phyloP scores from a whole-genome alignment of 1,140 invertebrate genomes.

The Eurosta solidaginis region DNA sequence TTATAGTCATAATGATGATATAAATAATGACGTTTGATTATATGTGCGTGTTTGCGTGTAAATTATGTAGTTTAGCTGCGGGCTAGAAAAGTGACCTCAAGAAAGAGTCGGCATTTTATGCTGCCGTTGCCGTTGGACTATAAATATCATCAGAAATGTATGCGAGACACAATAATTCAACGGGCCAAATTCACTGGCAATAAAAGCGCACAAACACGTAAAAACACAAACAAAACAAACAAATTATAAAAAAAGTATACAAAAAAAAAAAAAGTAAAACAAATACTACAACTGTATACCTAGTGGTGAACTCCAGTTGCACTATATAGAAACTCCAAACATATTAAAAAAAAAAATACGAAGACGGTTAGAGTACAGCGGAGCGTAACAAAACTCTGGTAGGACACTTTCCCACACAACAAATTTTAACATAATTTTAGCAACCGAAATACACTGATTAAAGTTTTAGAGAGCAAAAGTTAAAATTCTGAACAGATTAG shows the following conservation, averaged over 20 bases:
- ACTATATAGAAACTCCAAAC: no score
- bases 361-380: no score
- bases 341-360: no score
- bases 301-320: no score
- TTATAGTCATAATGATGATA: neutral
- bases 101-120: neutral
- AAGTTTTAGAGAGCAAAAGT: no score
- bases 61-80: neutral
- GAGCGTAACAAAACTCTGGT: no score
- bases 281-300: no score
- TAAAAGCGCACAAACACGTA: neutral
- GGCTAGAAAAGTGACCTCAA: neutral
- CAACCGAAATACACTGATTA: no score
- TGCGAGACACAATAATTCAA: neutral
- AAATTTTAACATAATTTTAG: no score
- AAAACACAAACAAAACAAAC: neutral
- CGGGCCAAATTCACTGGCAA: neutral
- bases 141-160: constrained; percentile 17
- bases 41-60: neutral
- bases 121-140: neutral
- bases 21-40: neutral
- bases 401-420: no score
- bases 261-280: no score
- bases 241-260: neutral
- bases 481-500: no score